A percentile compares a stretch with the other conserved stretches of the same genome.
phyloP scores from a whole-genome alignment of 2,113 vertebrate genomes.

The Phyllostomus hastatus region DNA sequence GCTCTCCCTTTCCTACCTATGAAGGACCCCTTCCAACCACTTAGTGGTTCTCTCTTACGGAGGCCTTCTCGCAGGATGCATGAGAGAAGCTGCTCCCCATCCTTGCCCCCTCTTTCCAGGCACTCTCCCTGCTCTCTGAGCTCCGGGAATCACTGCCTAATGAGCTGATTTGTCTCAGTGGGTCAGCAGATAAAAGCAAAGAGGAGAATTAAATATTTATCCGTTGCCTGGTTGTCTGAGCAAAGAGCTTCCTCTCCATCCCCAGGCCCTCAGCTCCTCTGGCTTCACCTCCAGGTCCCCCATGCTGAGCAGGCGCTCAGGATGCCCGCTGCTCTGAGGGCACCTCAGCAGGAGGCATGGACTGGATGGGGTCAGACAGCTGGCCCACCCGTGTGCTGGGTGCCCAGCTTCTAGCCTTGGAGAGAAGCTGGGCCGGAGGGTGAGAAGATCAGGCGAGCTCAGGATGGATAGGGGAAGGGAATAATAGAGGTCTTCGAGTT shows the following conservation, averaged over 20 bases:
- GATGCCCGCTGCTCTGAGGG: background rate
- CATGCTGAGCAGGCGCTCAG: conserved; percentile 51
- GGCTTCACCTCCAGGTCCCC: conserved; percentile 49
- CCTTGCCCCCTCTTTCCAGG: conserved; percentile 50
- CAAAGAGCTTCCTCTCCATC: conserved; percentile 69
- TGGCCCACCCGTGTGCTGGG: conserved; percentile 39
- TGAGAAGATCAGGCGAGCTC: background rate
- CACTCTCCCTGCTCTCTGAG: conserved; percentile 41
- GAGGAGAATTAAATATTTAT: conserved; percentile 79
- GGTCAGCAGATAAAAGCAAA: conserved; percentile 79
- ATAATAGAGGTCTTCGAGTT: conserved; percentile 26
- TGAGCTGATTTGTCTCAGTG: conserved; percentile 76
- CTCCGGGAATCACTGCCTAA: conserved; percentile 75
- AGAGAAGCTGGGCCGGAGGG: background rate
- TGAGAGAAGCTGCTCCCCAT: background rate
- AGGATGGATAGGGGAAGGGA: background rate
- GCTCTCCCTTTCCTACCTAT: background rate
- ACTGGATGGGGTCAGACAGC: background rate
- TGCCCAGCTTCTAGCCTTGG: background rate
- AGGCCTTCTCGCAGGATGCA: background rate
- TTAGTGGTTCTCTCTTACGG: background rate
- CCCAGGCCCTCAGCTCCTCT: conserved; percentile 52
- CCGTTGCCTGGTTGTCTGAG: conserved; percentile 71
- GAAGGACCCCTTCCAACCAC: background rate
- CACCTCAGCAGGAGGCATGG: conserved; percentile 25